These are phyloP conservation scores for Paramisgurnus dabryanus DNA, from an alignment of 2,113 vertebrate species.

Conservation along the genomic window DNA sequence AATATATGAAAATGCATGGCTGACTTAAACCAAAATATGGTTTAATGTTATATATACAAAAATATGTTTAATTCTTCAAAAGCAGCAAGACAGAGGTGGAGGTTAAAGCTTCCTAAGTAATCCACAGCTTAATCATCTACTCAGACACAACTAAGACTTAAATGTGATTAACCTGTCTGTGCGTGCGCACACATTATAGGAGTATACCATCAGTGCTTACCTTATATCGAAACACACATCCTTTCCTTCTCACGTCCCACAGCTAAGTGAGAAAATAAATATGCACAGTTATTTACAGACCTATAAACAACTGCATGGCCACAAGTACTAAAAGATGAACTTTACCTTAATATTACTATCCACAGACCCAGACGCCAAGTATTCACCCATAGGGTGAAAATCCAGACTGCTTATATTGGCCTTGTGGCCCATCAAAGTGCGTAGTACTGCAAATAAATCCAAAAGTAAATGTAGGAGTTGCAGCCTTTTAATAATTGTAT, in stretches of 20 bases:
- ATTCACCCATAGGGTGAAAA: constrained; percentile 90
- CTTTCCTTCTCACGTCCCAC: constrained; percentile 95
- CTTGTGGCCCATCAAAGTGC: constrained; percentile 90
- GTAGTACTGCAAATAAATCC: constrained; percentile 76
- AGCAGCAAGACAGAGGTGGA: background rate
- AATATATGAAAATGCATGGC: background rate
- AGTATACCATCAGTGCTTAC: constrained; percentile 61
- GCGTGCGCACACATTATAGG: background rate
- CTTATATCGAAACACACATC: constrained; percentile 92
- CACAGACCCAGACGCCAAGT: constrained; percentile 90
- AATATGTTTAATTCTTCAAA: too few relatives aligned
- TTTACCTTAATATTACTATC: constrained; percentile 96
- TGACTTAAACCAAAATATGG: too few relatives aligned
- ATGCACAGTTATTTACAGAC: background rate
- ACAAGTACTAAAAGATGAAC: background rate
- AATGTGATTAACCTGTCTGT: constrained; percentile 33
- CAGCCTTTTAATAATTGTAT: background rate
- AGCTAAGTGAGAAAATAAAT: constrained; percentile 73
- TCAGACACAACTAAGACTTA: constrained; percentile 31
- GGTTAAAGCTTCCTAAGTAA: constrained; percentile 26
- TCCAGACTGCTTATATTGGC: constrained; percentile 91
- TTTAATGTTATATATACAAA: too few relatives aligned
- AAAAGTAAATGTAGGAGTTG: background rate
- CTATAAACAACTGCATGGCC: background rate
- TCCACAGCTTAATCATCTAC: constrained; percentile 36